Evolutionary conservation across 2,888 invertebrate species (phyloP).

Genomic region (Chymomyza fuscimana): DNA sequence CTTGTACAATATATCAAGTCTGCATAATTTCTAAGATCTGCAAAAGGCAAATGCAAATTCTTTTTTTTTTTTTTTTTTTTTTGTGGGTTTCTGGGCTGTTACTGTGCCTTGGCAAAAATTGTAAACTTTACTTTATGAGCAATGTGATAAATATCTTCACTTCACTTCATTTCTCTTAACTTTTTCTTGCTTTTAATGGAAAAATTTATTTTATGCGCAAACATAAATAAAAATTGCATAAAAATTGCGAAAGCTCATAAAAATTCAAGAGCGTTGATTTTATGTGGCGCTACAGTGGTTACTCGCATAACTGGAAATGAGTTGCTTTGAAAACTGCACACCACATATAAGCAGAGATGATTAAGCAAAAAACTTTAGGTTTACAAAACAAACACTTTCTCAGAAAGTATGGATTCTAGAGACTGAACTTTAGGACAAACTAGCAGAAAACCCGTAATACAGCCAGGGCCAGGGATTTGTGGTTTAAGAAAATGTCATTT

Average conservation of each 20-base stretch:
- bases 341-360: constrained; percentile 12
- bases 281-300: not conserved
- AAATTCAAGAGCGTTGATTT: constrained; percentile 36
- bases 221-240: constrained; percentile 52
- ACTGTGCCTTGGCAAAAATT: constrained; percentile 39
- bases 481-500: too few species aligned
- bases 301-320: not conserved
- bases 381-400: too few species aligned
- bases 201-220: constrained; percentile 60
- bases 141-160: constrained; percentile 58
- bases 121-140: constrained; percentile 52
- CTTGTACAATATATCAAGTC: constrained; percentile 1
- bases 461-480: too few species aligned
- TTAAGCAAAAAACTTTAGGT: too few species aligned
- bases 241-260: constrained; percentile 42
- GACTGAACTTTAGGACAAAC: too few species aligned
- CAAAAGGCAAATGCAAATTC: constrained; percentile 55
- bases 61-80: not conserved
- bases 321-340: not conserved
- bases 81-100: not conserved
- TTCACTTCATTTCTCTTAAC: constrained; percentile 20
- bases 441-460: too few species aligned
- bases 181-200: constrained; percentile 51
- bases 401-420: too few species aligned
- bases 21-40: constrained; percentile 38